Evolutionary conservation across 2,797 vertebrate genomes (phyloP), one percentile per base, ranked within the genome.

Genomic region (Xenops minutus): DNA sequence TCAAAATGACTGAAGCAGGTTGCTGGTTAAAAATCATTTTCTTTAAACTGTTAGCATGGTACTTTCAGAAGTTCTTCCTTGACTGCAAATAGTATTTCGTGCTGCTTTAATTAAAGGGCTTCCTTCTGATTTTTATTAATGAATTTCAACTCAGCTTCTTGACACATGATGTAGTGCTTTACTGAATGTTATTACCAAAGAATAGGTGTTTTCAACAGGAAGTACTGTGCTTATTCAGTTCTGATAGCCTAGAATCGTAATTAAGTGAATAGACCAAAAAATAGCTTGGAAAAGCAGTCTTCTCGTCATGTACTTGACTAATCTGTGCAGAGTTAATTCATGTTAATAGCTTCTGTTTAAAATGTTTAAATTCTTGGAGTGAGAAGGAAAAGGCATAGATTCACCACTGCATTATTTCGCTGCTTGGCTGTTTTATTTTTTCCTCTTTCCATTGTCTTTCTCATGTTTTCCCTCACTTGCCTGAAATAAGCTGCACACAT

Each of bases 31-130:
- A 84, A 79, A 68, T 66, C 16, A 34, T 82, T 95, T 96, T 67
- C 81, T 94, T 97, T 72, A 96, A 96, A 91, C 66, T 0, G 0
- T 96, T 91, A 95, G 74, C 54, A 54, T 6, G 17, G 30, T 69
- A 85, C 78, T 87, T 95, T 71, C 80, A 79, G 75, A 95, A 87
- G 61, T 54, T 92, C 21, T 63, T 96, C 41, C 46, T 78, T 96
- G 83, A 97, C 95, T 95, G 75, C 58, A 92, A 95, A 76, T 91
- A 85, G 19, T 84, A 79, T 92, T 96, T 96, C 21, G 67, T 83
- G 44, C 49, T 97, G 78, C 89, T 95, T 95, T 96, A 96, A 95
- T 96, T 88, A 96, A 92, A 88, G 23, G 59, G 11, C 80, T 83
- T 92, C 85, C 85, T 85, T 64, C 61, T 52, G 78, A 72, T 89